phyloP scores from a whole-genome alignment of 2,888 invertebrate species.

The Microctonus hyperodae region DNA sequence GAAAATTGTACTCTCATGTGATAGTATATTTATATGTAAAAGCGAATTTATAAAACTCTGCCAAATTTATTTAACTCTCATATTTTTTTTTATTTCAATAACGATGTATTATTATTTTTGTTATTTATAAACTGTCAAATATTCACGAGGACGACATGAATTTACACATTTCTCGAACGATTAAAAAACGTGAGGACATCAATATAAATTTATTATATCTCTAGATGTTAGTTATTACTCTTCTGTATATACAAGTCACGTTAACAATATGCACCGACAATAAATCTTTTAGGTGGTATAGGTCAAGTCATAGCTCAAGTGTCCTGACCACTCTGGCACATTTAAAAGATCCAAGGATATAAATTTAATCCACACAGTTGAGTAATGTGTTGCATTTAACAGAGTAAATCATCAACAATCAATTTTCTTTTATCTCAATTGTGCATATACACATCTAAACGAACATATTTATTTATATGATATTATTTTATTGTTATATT shows the following conservation, averaged over 20 bases:
- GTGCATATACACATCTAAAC: too few species aligned
- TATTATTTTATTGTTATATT: background rate
- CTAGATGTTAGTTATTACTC: too few species aligned
- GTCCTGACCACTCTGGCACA: background rate
- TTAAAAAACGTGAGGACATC: background rate
- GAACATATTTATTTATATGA: background rate
- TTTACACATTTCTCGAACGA: background rate
- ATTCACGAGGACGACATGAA: background rate
- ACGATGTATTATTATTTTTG: constrained; percentile 14
- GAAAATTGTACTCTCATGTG: background rate
- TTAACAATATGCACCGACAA: background rate
- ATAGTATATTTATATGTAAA: background rate
- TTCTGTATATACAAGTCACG: background rate
- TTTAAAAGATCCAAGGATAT: background rate
- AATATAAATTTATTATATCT: too few species aligned
- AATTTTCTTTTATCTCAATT: constrained; percentile 26
- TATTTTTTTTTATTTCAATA: constrained; percentile 8
- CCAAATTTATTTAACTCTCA: too few species aligned
- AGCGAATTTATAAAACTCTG: background rate
- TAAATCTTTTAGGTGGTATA: constrained; percentile 9
- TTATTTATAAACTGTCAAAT: constrained; percentile 15
- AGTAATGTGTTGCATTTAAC: background rate
- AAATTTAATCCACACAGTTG: constrained; percentile 1
- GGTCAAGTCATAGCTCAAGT: constrained; percentile 11
- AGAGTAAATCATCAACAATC: background rate